Base-by-base conservation (phyloP, 2,113 vertebrate species). In the Lasiurus borealis region DNA sequence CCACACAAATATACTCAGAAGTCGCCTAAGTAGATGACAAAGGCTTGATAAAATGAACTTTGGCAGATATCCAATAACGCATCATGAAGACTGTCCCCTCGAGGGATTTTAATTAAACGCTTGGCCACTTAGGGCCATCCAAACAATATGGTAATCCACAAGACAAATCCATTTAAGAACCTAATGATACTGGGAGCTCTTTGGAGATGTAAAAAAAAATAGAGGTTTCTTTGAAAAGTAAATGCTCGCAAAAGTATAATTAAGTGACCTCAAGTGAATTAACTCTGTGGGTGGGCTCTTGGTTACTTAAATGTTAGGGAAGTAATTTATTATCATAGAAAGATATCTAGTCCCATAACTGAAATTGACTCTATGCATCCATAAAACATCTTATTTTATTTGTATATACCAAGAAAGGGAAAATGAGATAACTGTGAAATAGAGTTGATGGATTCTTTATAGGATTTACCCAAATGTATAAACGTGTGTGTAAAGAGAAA, bases 21-120 rank as follows among this genome's bases (percentile, higher is more conserved):
- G 40, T 46, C 88, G 27, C n/a, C 36, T 64, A 75, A 93, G 31
- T 73, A 75, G 52, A 83, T 52, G 50, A 11, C 27, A 95, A 95
- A 73, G 18, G 80, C 34, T 83, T 46, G 48, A 27, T 85, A 40
- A 88, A 88, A 87, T 3, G 10, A 87, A 27, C n/a, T 75, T 86
- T 94, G 89, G 81, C 25, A 0, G 23, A 91, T 90, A 36, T 75
- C 80, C 82, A 90, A 90, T 40, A 91, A 85, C 48, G 89, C 95
- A 90, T 91, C 66, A 83, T 91, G 54, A 88, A 87, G 81, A 78
- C 31, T 85, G 57, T 86, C 27, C 59, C 64, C 92, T 92, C 78
- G 36, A 90, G 85, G 87, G 90, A 87, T 29, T 84, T 94, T 91
- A 95, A 95, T 97, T 87, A 96, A 95, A 76, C 86, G 73, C 93